Evolutionary conservation across 2,888 invertebrate genomes (phyloP), one percentile per base, ranked within the genome.

Genomic region (Colletes collaris): DNA sequence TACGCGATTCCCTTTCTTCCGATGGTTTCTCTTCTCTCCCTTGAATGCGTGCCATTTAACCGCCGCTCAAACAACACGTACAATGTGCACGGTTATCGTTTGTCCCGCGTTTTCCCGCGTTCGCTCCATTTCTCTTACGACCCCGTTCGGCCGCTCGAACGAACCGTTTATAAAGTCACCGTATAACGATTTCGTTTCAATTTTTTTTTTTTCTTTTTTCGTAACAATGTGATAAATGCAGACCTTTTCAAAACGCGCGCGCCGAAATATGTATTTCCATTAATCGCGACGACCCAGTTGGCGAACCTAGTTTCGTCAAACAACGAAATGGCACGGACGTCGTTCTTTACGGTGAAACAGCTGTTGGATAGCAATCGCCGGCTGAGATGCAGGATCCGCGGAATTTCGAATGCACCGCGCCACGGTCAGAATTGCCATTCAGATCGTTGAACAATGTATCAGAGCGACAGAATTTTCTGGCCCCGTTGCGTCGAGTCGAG

Each of bases 1-100:
- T 79, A 76, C 65, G 76, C 78, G 78, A 70, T 79, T 79, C 78
- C 50, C 74, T 79, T 76, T 76, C 76, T 58, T 50, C 67, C 70
- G 60, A 65, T 56, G 76, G 55, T 52, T 70, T 59, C 76, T 60
- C 59, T 46, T n/a, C 50, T 76, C 60, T 69, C 65, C 64, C 19
- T n/a, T 66, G 76, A 79, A 79, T 69, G 52, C 76, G 66, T 70
- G 55, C 66, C 76, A 76, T 66, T 79, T 79, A 76, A 70, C 76
- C 62, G 56, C 44, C 66, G 58, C 62, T 60, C 58, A 70, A 76
- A 66, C 62, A 76, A 10, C 49, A 44, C 53, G 68, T 37, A 70
- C 70, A 76, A 55, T 78, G 56, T 66, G 63, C 65, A 70, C 63
- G 56, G 60, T 4, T 16, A 40, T 27, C 40, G 40, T 59, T 60